Base-by-base conservation (phyloP, 2,888 invertebrate species). In the Trissoscelio sp. region DNA sequence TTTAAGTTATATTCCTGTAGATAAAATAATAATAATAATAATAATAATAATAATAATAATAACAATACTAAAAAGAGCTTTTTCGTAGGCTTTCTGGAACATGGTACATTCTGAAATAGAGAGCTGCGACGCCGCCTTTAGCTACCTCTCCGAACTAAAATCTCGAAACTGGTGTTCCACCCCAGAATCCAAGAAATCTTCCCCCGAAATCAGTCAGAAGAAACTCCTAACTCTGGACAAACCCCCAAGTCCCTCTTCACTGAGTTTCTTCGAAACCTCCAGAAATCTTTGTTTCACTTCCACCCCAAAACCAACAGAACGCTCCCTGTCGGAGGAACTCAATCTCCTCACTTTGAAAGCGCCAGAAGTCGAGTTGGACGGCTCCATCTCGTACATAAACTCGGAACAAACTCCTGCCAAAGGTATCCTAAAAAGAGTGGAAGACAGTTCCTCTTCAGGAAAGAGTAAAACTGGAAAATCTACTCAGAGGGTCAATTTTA, bases 1-100 rank as follows among this genome's bases (percentile, higher is more conserved):
- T n/a, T n/a, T n/a, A n/a, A n/a, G n/a, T n/a, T n/a, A n/a, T n/a
- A n/a, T n/a, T n/a, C n/a, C n/a, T n/a, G n/a, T n/a, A n/a, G n/a
- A n/a, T n/a, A n/a, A n/a, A n/a, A n/a, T n/a, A n/a, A n/a, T n/a
- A n/a, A n/a, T 24, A 24, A 24, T 24, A 24, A 24, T 6, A 24
- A 24, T 6, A 4, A 4, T 24, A 24, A 24, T 24, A 24, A 24
- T 6, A 24, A 4, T 24, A 24, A 24, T 24, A 24, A 24, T 24
- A 24, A 4, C 24, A 24, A 16, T 28, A 18, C 1, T 37, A 20
- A n/a, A n/a, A n/a, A n/a, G n/a, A n/a, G n/a, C n/a, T n/a, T n/a
- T n/a, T n/a, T 18, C 3, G 7, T 95, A 95, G 85, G 97, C 97
- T 31, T 97, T 97, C 92, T 97, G 97, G 97, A 97, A 97, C 87